phyloP scores from a whole-genome alignment of 2,113 vertebrate species.

The Rynchops niger region DNA sequence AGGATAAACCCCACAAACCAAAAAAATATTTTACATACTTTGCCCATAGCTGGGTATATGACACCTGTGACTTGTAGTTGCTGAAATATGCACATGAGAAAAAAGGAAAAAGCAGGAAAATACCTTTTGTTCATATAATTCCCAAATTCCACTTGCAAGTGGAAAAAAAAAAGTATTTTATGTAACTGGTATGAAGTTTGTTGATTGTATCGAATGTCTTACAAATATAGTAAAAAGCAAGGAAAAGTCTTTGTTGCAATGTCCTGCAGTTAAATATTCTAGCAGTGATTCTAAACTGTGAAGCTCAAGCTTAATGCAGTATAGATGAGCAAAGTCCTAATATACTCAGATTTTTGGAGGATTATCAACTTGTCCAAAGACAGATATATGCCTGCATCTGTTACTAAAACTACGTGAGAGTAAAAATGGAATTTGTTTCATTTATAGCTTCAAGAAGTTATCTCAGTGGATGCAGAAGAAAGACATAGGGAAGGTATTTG shows the following conservation, averaged over 20 bases:
- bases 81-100: not conserved
- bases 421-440: not conserved
- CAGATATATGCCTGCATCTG: not conserved
- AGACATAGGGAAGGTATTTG: not conserved
- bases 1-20: not conserved
- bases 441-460: not conserved
- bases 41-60: not conserved
- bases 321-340: not conserved
- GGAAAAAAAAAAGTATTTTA: not conserved
- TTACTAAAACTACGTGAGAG: not conserved
- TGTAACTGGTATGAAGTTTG: not conserved
- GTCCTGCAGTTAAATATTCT: not conserved
- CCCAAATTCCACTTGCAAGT: not conserved
- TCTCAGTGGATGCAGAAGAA: not conserved
- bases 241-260: not conserved
- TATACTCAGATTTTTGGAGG: not conserved
- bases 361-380: not conserved
- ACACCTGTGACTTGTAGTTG: not conserved
- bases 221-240: not conserved
- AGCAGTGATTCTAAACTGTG: not conserved
- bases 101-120: not conserved
- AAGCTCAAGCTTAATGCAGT: not conserved
- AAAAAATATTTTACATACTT: not conserved
- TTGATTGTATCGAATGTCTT: not conserved
- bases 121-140: not conserved